Evolutionary conservation across 2,113 vertebrate species (phyloP).

Genomic region (Phylloscopus trochilus): DNA sequence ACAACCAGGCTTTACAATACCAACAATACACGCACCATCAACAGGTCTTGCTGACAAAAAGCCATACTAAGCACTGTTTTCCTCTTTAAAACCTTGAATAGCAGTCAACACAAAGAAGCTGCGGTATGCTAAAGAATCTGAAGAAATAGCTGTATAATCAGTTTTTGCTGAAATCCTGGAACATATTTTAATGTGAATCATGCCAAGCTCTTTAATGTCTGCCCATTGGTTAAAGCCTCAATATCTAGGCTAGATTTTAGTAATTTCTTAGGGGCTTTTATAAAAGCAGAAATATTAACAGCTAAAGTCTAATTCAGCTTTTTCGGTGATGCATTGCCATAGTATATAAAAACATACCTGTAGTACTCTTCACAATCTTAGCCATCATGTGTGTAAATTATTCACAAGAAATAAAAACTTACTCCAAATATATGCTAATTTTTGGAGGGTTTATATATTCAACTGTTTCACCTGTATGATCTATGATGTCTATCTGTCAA

Average conservation of each 20-base stretch:
- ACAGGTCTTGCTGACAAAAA: background rate
- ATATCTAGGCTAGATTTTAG: background rate
- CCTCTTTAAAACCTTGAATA: background rate
- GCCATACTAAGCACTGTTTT: background rate
- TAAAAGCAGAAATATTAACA: background rate
- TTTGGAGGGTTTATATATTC: background rate
- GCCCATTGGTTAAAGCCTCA: background rate
- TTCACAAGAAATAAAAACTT: background rate
- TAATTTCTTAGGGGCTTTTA: background rate
- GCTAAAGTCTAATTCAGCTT: background rate
- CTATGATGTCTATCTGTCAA: background rate
- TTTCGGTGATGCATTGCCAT: background rate
- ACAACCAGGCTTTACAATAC: background rate
- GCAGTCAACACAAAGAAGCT: background rate
- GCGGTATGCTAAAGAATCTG: background rate
- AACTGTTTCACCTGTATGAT: background rate
- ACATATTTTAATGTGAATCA: slow-evolving; percentile 1
- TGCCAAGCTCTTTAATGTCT: background rate
- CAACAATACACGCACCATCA: background rate
- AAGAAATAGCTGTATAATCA: background rate
- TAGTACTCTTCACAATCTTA: background rate
- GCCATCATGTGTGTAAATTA: background rate
- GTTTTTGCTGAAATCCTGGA: slow-evolving; percentile 3
- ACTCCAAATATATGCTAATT: background rate
- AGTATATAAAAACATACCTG: background rate